Percentiles rank a stretch among this genome's conserved stretches.
phyloP scores from a whole-genome alignment of 2,113 vertebrate genomes.

The Hepsetus odoe region DNA sequence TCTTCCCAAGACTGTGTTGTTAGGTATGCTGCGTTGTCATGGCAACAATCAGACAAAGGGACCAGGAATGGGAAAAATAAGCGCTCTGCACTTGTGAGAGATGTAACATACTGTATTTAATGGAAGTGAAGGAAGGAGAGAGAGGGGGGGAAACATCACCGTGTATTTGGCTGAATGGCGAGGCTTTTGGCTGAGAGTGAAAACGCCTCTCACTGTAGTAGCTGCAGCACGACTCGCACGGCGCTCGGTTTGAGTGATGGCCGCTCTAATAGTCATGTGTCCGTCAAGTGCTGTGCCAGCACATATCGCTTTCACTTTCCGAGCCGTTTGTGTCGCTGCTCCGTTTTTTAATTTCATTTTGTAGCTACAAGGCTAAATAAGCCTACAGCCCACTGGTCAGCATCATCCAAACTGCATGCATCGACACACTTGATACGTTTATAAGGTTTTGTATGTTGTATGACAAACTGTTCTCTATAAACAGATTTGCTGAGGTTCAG shows the following conservation, averaged over 20 bases:
- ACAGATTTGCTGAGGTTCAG: no score
- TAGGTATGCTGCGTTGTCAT: constrained; percentile 47
- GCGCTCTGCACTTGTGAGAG: constrained; percentile 7
- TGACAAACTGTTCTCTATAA: no score
- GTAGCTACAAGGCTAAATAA: not conserved
- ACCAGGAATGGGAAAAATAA: not conserved
- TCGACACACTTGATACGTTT: no score
- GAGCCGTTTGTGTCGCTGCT: not conserved
- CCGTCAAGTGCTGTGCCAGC: constrained; percentile 13
- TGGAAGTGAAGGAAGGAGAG: constrained; percentile 43
- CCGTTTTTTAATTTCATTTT: not conserved
- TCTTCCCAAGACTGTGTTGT: constrained; percentile 44
- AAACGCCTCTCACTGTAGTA: constrained; percentile 42
- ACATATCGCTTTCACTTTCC: not conserved
- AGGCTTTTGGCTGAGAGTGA: constrained; percentile 33
- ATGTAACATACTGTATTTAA: constrained; percentile 36
- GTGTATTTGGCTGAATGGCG: constrained; percentile 19
- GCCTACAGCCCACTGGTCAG: not conserved
- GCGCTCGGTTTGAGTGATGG: constrained; percentile 18
- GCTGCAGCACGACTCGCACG: not conserved
- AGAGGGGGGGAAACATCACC: constrained; percentile 31
- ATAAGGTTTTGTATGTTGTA: no score
- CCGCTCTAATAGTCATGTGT: constrained; percentile 20
- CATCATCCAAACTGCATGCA: not conserved
- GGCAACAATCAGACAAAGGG: constrained; percentile 49